Evolutionary conservation across 2,797 vertebrate genomes (phyloP).

Genomic region (Rhynchotus rufescens): DNA sequence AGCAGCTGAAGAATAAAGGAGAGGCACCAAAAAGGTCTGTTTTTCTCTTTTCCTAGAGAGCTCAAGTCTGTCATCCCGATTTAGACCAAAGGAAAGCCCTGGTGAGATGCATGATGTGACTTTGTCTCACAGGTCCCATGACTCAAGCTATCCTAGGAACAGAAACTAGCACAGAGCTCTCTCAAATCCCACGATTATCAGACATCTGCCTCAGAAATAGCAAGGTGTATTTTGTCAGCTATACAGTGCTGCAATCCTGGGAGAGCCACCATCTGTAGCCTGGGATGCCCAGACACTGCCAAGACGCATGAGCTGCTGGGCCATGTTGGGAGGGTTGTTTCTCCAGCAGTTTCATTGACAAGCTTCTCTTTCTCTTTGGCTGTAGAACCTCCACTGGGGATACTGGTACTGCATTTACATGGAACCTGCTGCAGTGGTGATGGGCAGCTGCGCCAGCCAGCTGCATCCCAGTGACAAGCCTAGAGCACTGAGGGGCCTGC

Average conservation of each 20-base stretch:
- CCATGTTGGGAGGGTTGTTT: neutral
- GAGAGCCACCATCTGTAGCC: neutral
- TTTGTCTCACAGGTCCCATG: neutral
- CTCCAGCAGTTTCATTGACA: fast-evolving
- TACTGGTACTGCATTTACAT: neutral
- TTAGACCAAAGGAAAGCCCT: neutral
- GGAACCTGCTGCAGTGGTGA: neutral
- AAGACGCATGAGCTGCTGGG: neutral
- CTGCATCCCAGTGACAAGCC: neutral
- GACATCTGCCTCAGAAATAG: neutral
- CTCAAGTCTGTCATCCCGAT: neutral
- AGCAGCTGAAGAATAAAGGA: neutral
- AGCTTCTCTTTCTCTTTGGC: neutral
- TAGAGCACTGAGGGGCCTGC: neutral
- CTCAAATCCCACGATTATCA: neutral
- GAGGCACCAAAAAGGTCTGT: neutral
- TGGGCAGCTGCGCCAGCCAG: neutral
- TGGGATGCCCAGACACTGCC: neutral
- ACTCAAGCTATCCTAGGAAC: neutral
- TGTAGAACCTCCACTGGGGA: neutral
- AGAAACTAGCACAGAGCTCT: neutral
- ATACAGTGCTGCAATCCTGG: neutral
- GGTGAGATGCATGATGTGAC: neutral
- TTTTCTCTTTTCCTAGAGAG: neutral
- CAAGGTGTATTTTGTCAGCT: neutral